These are phyloP conservation scores for Zalophus californianus DNA, from an alignment of 2,797 vertebrate genomes.

Conservation along the genomic window DNA sequence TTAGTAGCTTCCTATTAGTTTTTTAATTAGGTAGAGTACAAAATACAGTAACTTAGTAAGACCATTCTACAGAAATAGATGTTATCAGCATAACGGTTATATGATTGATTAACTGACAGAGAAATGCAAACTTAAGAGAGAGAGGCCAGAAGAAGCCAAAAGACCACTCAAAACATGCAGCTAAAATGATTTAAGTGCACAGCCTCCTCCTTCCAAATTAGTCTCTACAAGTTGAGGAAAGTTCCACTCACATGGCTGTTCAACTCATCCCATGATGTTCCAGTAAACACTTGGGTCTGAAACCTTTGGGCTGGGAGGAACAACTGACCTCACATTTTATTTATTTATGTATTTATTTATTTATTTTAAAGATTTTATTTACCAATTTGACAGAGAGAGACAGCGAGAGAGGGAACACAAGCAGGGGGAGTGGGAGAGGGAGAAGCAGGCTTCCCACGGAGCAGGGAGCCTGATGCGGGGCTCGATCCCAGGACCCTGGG, in stretches of 20 bases:
- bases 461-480: too few species aligned
- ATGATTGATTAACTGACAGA: background rate
- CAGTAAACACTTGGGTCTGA: background rate
- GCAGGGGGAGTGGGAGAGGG: too few species aligned
- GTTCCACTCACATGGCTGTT: background rate
- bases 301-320: background rate
- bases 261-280: background rate
- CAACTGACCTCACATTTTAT: background rate
- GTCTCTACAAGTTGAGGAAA: background rate
- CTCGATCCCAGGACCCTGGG: too few species aligned
- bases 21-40: constrained; percentile 4
- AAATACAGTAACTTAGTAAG: constrained; percentile 1
- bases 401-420: too few species aligned
- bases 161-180: background rate
- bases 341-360: too few species aligned
- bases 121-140: background rate
- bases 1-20: background rate
- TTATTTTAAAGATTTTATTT: too few species aligned
- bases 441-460: too few species aligned
- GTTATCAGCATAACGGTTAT: background rate
- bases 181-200: background rate
- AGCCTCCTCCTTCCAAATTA: background rate
- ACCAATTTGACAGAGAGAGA: too few species aligned
- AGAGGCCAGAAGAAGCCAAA: background rate
- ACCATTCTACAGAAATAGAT: background rate